Percentiles rank a stretch among this genome's conserved stretches.
phyloP scores from a whole-genome alignment of 2,888 invertebrate genomes.

The Caenorhabditis virilis region DNA sequence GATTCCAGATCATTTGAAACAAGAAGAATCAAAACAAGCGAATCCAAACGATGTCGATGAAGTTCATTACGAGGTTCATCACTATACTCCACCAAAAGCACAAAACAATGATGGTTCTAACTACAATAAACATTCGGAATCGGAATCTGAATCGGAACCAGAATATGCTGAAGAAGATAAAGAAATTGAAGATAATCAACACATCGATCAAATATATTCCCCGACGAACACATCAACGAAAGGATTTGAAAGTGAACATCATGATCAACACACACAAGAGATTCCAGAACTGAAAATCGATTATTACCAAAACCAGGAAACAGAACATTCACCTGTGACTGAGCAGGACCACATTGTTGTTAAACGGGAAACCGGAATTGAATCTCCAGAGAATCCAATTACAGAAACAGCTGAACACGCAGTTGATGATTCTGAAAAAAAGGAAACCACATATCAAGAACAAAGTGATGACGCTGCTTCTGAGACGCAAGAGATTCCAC shows the following conservation, averaged over 20 bases:
- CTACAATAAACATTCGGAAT: constrained; percentile 10
- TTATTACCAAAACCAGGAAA: background rate
- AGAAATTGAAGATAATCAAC: constrained; percentile 9
- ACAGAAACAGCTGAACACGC: background rate
- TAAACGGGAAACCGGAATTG: background rate
- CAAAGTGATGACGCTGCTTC: background rate
- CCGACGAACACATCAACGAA: background rate
- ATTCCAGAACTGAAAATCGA: constrained; percentile 3
- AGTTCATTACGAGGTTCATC: too few relatives aligned
- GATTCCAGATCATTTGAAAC: too few relatives aligned
- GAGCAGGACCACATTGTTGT: background rate
- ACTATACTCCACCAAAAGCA: background rate
- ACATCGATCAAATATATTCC: background rate
- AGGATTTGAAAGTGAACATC: background rate
- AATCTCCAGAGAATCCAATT: background rate
- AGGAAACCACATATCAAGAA: background rate
- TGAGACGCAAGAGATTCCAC: background rate
- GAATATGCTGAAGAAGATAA: constrained; percentile 40
- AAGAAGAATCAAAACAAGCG: too few relatives aligned
- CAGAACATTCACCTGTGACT: background rate
- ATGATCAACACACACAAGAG: background rate
- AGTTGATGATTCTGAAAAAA: background rate
- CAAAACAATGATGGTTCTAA: background rate
- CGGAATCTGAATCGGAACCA: constrained; percentile 33
- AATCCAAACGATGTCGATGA: too few relatives aligned